Evolutionary conservation across 1,140 invertebrate genomes (phyloP).

Genomic region (Bombus sibiricus): DNA sequence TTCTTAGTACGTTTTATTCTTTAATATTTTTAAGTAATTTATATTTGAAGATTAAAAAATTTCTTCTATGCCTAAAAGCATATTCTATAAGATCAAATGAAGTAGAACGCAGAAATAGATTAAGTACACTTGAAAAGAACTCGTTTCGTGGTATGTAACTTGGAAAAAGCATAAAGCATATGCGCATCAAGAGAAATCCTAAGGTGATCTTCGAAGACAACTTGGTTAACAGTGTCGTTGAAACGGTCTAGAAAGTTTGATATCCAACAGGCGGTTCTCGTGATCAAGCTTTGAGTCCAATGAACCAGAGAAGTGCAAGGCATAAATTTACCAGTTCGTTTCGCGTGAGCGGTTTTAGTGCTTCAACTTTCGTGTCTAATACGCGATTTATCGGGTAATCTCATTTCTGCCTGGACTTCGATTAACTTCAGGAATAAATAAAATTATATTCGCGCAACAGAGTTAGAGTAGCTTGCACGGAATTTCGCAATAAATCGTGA

Average conservation of each 20-base stretch:
- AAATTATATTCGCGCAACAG: background rate
- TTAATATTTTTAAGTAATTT: no score
- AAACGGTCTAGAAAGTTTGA: slow-evolving; percentile 38
- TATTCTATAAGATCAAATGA: no score
- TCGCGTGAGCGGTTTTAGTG: background rate
- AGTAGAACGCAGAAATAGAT: no score
- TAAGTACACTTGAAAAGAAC: background rate
- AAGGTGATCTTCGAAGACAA: background rate
- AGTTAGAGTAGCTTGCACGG: background rate
- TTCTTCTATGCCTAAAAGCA: no score
- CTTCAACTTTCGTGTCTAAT: slow-evolving; percentile 16
- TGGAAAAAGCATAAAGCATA: background rate
- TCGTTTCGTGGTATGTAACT: no score
- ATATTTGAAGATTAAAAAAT: no score
- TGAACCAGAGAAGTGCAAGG: slow-evolving; percentile 7
- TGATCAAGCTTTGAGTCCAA: slow-evolving; percentile 22
- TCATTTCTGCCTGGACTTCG: background rate
- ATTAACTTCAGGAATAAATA: background rate
- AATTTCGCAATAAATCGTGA: background rate
- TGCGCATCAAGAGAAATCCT: background rate
- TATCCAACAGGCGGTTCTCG: slow-evolving; percentile 24
- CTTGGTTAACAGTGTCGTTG: slow-evolving; percentile 2
- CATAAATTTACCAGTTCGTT: slow-evolving; percentile 31
- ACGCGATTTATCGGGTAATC: slow-evolving; percentile 10
- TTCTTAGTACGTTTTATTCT: no score